Conservation (phyloP, 2,888 invertebrate species). For the Heliconius ethilla region DNA sequence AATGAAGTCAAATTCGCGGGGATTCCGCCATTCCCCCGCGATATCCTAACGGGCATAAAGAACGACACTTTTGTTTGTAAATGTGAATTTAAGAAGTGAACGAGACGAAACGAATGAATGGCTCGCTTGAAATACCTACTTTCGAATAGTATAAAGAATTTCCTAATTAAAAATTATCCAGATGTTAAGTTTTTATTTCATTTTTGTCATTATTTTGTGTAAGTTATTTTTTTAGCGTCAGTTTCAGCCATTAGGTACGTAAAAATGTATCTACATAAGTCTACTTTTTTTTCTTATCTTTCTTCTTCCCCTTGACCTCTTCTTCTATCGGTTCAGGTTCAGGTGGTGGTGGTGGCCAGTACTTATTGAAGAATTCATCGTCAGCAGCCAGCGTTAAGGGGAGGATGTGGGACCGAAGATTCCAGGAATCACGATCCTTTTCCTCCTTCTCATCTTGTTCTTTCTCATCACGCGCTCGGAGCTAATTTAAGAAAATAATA, state of each 20-base stretch:
- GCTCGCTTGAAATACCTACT: slow-evolving; percentile 18
- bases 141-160: slow-evolving; percentile 23
- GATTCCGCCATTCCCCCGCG: neutral
- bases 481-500: slow-evolving; percentile 32
- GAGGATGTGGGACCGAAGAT: slow-evolving; percentile 60
- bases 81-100: slow-evolving; percentile 25
- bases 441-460: slow-evolving; percentile 58
- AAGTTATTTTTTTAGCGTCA: neutral
- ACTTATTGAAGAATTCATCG: slow-evolving; percentile 63
- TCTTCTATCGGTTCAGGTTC: slow-evolving; percentile 54
- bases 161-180: slow-evolving; percentile 24
- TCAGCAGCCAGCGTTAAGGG: slow-evolving; percentile 60
- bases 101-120: slow-evolving; percentile 24
- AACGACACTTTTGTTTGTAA: slow-evolving; percentile 26
- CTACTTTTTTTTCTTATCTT: slow-evolving; percentile 51
- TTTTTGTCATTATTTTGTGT: neutral
- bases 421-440: slow-evolving; percentile 60
- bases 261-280: too few species aligned
- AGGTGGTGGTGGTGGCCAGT: slow-evolving; percentile 70
- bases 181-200: slow-evolving; percentile 1
- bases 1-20: neutral
- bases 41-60: slow-evolving; percentile 19
- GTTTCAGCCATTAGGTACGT: too few species aligned
- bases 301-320: slow-evolving; percentile 46
- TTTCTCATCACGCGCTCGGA: slow-evolving; percentile 54